These are phyloP conservation scores for Sympetrum striolatum DNA, from an alignment of 2,888 invertebrate genomes.

Conservation along the genomic window DNA sequence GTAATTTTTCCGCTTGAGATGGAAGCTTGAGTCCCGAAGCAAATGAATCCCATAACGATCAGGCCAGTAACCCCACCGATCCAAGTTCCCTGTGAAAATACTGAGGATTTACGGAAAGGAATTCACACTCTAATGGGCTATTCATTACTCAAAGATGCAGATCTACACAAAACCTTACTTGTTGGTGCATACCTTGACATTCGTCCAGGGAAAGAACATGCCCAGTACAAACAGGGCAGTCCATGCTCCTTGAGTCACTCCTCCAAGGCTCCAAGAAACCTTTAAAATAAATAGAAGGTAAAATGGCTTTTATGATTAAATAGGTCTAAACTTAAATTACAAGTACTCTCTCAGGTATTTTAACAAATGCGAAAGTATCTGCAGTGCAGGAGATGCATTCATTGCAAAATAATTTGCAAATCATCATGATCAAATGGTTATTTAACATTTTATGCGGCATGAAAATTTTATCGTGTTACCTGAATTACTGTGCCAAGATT, in stretches of 20 bases:
- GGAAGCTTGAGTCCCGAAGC: slow-evolving; percentile 73
- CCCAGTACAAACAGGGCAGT: slow-evolving; percentile 85
- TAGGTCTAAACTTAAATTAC: neutral
- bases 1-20: slow-evolving; percentile 63
- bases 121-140: no score
- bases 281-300: slow-evolving; percentile 63
- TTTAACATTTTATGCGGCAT: no score
- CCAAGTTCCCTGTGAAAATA: slow-evolving; percentile 64
- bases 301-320: neutral
- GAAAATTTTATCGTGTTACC: slow-evolving; percentile 58
- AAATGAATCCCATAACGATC: slow-evolving; percentile 68
- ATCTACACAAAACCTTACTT: neutral
- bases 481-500: slow-evolving; percentile 81
- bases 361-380: no score
- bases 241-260: slow-evolving; percentile 82
- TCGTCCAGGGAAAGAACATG: slow-evolving; percentile 82
- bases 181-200: slow-evolving; percentile 63
- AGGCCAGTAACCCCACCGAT: slow-evolving; percentile 70
- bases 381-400: no score
- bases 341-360: no score
- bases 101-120: no score
- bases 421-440: no score
- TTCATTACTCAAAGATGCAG: no score
- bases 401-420: no score
- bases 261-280: slow-evolving; percentile 71